Base-by-base conservation (phyloP, 2,113 vertebrate genomes). In the Chiloscyllium plagiosum region DNA sequence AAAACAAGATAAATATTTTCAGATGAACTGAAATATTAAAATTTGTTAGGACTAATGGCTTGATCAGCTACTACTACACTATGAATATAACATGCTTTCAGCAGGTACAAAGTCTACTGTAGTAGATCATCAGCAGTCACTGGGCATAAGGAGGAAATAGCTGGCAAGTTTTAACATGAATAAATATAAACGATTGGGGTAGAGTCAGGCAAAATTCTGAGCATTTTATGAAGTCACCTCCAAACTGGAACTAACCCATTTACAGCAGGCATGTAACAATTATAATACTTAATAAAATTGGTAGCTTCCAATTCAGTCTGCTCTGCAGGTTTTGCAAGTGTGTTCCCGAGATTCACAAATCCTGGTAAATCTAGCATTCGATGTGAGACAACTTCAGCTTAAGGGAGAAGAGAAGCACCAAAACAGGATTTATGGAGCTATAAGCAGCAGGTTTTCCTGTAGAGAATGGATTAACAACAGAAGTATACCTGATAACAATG, bases 1-100 rank as follows among this genome's bases (percentile, higher is more conserved):
- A 96, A 97, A 97, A 72, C 95, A 97, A 97, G 95, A 96, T 96
- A 96, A 93, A 96, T 97, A 95, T 95, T 95, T 95, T 95, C 68
- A 95, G 69, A 95, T 95, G 72, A 76, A 95, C 69, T 95, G 47
- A 50, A 47, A 33, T 15, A 42, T 70, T 24, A 50, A 70, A 66
- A 66, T 61, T 29, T 93, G 89, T 68, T 93, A 37, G 24, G 69
- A 72, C 17, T 72, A 72, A 95, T 76, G 42, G 47, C 42, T 72
- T 72, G 42, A 95, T 72, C 69, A 47, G 2, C 26, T 50, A 29
- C 42, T 24, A n/a, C 42, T 37, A 94, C 66, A 65, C n/a, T 93
- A 52, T 66, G 65, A 61, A 7, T 4, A 70, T 47, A 70, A 20
- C 20, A 65, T 7, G 33, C 19, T 66, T 47, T 90, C 52, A 22